Evolutionary conservation across 2,797 vertebrate species (phyloP), one percentile per base, ranked within the genome.

Genomic region (Coreius guichenoti): DNA sequence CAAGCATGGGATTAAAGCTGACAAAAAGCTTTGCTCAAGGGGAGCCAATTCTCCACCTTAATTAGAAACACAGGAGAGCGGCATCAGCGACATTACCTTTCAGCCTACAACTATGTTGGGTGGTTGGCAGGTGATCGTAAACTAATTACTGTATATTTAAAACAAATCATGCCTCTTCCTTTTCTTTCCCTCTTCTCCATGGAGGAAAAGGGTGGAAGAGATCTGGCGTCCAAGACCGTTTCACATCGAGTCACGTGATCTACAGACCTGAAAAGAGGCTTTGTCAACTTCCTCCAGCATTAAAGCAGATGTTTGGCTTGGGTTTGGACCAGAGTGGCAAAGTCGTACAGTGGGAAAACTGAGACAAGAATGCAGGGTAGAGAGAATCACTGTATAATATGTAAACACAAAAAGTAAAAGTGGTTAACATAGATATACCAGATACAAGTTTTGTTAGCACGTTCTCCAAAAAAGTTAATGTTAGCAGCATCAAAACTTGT

Each of bases 281-380:
- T 87, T 84, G 86, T 84, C 61, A 36, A 83, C 68, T 58, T 87
- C 67, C 83, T 75, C 63, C 81, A 78, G 68, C 29, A 31, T 80
- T 80, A 80, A 85, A 85, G 81, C 81, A 83, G 86, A 80, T 87
- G 86, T 83, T 87, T 80, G 81, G 69, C 86, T 87, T 87, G 86
- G 82, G 81, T 68, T 73, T 45, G 70, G 51, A 79, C 81, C 56
- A 73, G 81, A 72, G 81, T 69, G 86, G 74, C 65, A 83, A 65
- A 81, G 67, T 47, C 4, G 4, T 77, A 79, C 43, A 73, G 80
- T 73, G 73, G 72, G 76, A 72, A 83, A 80, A 81, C 58, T 58
- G 47, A 87, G 26, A 29, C 67, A 83, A 43, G 47, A 81, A 80
- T 80, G 84, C 56, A 63, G 61, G 16, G 33, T 75, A 36, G 7